phyloP scores from a whole-genome alignment of 2,113 vertebrate genomes.

The Toxotes jaculatrix region DNA sequence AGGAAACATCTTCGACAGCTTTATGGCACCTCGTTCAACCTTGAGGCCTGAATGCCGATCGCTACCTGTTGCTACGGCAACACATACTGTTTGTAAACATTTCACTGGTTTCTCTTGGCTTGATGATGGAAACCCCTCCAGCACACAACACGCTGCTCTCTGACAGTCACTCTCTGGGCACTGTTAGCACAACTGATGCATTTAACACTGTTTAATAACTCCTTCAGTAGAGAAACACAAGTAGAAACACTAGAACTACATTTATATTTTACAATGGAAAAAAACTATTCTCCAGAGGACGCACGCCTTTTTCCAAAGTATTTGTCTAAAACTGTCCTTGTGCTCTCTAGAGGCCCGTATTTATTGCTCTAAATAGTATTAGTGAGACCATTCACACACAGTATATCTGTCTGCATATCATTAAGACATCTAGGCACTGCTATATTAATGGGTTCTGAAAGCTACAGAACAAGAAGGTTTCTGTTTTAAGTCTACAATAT shows the following conservation, averaged over 20 bases:
- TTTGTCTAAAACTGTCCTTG: conserved; percentile 9
- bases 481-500: background rate
- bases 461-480: background rate
- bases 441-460: background rate
- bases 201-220: conserved; percentile 27
- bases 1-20: conserved; percentile 68
- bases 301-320: conserved; percentile 1
- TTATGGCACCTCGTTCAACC: conserved; percentile 65
- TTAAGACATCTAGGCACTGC: background rate
- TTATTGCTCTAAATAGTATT: conserved; percentile 11
- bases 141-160: conserved; percentile 31
- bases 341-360: conserved; percentile 3
- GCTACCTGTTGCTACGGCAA: conserved; percentile 68
- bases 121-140: conserved; percentile 22
- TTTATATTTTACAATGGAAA: conserved; percentile 41
- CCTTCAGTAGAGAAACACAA: conserved; percentile 14
- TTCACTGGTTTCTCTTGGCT: conserved; percentile 3
- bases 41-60: conserved; percentile 24
- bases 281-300: background rate
- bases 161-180: conserved; percentile 21
- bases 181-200: conserved; percentile 20
- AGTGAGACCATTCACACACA: background rate
- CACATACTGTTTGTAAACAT: conserved; percentile 75
- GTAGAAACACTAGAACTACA: conserved; percentile 15
- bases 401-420: background rate